Conservation (phyloP, 2,797 vertebrate genomes). For the Falco berigora region DNA sequence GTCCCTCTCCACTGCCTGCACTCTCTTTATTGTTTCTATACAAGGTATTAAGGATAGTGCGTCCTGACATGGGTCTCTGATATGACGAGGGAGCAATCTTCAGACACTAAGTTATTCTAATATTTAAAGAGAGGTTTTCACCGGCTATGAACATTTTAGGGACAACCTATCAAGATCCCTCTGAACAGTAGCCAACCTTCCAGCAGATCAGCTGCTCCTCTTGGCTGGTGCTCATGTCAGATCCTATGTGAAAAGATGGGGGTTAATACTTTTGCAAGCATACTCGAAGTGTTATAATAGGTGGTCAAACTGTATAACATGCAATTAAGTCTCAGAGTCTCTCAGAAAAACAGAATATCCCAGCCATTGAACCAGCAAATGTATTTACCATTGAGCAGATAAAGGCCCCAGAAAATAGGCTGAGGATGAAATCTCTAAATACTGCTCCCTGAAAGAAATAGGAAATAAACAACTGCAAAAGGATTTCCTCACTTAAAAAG, state of each 20-base stretch:
- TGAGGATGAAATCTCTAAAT: neutral
- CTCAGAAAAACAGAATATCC: neutral
- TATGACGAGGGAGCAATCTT: accelerated
- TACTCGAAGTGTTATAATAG: neutral
- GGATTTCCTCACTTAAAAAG: neutral
- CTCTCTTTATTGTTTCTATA: neutral
- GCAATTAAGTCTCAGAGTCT: neutral
- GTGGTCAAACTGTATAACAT: neutral
- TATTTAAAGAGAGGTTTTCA: neutral
- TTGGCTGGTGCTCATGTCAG: neutral
- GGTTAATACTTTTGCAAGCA: neutral
- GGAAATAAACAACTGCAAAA: neutral
- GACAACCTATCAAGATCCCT: neutral
- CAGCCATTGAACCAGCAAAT: neutral
- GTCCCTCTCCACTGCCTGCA: neutral
- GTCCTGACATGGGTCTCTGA: neutral
- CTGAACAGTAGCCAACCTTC: neutral
- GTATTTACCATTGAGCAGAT: neutral
- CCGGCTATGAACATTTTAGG: neutral
- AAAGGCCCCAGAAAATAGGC: neutral
- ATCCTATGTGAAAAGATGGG: neutral
- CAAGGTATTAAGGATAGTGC: neutral
- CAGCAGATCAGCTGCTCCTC: neutral
- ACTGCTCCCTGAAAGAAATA: neutral
- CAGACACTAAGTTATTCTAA: neutral